Conservation (phyloP, 2,113 vertebrate genomes). For the Periophthalmus modestus region DNA sequence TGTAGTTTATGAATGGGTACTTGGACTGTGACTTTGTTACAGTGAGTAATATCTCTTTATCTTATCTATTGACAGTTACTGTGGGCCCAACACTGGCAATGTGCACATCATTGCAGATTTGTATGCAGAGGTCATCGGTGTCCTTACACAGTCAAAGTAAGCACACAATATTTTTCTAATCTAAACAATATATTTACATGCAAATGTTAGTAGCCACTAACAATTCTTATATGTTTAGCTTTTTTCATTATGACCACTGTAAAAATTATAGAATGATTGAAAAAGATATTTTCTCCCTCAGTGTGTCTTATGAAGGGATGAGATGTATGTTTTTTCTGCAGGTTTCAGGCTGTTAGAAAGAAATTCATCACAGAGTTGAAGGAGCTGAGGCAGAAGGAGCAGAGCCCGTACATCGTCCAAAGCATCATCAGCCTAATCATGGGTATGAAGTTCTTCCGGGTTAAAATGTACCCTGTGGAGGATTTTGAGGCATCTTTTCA, state of each 20-base stretch:
- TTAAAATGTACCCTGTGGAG: constrained; percentile 99
- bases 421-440: constrained; percentile 98
- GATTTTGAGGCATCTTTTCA: constrained; percentile 99
- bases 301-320: too few species aligned
- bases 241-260: too few species aligned
- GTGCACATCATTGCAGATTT: constrained; percentile 98
- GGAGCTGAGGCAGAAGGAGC: constrained; percentile 93
- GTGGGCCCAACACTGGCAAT: constrained; percentile 98
- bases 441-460: constrained; percentile 99
- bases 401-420: constrained; percentile 93
- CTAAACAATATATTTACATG: neutral
- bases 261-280: neutral
- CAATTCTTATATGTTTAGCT: neutral
- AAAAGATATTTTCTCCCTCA: too few species aligned
- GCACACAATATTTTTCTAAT: constrained; percentile 24
- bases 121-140: constrained; percentile 96
- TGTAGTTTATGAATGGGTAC: constrained; percentile 16
- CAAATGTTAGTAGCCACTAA: neutral
- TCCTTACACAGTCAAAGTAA: constrained; percentile 98
- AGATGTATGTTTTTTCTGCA: constrained; percentile 47
- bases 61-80: constrained; percentile 81
- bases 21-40: constrained; percentile 6
- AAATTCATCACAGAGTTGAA: constrained; percentile 98
- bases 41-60: neutral
- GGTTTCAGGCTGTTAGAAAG: constrained; percentile 97